Evolutionary conservation across 2,888 invertebrate species (phyloP), one percentile per base, ranked within the genome.

Genomic region (Petrolisthes manimaculis): DNA sequence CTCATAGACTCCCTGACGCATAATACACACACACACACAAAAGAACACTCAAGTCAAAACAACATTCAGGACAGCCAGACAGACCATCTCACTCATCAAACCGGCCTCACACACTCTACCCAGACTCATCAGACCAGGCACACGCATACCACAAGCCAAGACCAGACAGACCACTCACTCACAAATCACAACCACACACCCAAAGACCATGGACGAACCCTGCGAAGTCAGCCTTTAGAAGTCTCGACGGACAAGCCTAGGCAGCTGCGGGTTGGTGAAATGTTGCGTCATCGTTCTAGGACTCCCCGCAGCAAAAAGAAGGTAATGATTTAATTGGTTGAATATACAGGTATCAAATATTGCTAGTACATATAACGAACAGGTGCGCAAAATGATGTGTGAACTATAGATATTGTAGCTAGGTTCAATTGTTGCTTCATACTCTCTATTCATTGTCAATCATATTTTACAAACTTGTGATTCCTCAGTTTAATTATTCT

Each of bases 221-320:
- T n/a, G 53, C 55, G 55, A 18, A 18, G 53, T 21, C 8, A 9
- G 18, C 54, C 21, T 75, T 75, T 37, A 37, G 77, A 77, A 61
- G 37, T 61, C 8, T 12, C 53, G 24, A 24, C 2, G 5, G 24
- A 37, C 24, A 21, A 53, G 55, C 77, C 56, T 51, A 24, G 51
- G 18, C 53, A 24, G 5, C 67, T 77, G 12, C 54, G 53, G 77
- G 24, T n/a, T 18, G 84, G 61, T n/a, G 82, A 82, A 69, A 82
- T 82, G 82, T 37, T 82, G 53, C 67, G 82, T 24, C 82, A 82
- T 6, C 82, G 77, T 5, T 61, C 77, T 18, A 56, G 24, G 61
- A 77, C 77, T 5, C 84, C 77, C 12, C 55, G 77, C 6, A 37
- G 24, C 51, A 56, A 61, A 56, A 78, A 84, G 21, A 81, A 67